Percentiles rank a stretch among this genome's conserved stretches.
Conservation (phyloP, 64 coral and sea anemone species). For the Montipora foliosa region DNA sequence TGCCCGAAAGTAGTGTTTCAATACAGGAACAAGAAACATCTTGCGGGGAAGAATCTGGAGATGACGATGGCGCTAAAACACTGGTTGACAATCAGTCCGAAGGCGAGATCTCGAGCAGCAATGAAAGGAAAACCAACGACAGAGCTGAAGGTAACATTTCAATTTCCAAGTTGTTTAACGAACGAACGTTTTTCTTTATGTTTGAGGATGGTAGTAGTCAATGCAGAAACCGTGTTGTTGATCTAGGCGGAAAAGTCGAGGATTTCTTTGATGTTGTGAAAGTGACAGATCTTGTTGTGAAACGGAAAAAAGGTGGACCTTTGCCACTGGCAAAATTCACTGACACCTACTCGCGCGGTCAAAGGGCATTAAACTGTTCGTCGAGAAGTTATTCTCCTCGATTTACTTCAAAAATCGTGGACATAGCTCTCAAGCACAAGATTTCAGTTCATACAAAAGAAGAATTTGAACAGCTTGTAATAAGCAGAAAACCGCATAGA, state of each 20-base stretch:
- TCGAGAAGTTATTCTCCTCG: neutral
- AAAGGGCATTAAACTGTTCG: neutral
- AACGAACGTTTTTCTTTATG: neutral
- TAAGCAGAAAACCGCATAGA: neutral
- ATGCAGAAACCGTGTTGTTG: neutral
- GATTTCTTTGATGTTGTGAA: no score
- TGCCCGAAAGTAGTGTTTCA: no score
- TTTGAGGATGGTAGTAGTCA: conserved; percentile 1
- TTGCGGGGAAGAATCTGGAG: neutral
- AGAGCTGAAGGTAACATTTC: conserved; percentile 2
- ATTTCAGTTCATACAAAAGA: neutral
- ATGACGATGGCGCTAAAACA: neutral
- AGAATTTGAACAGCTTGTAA: neutral
- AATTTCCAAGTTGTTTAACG: neutral
- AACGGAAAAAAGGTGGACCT: no score
- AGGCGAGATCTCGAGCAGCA: neutral
- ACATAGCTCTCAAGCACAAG: neutral
- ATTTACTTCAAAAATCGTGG: neutral
- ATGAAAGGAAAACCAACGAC: neutral
- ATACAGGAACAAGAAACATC: neutral
- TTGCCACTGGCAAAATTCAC: no score
- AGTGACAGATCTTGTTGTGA: no score
- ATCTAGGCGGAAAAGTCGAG: neutral
- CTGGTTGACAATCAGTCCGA: neutral
- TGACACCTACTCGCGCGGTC: neutral